A percentile compares a stretch with the other conserved stretches of the same genome.
phyloP scores from a whole-genome alignment of 2,113 vertebrate genomes.

The Podarcis raffonei region DNA sequence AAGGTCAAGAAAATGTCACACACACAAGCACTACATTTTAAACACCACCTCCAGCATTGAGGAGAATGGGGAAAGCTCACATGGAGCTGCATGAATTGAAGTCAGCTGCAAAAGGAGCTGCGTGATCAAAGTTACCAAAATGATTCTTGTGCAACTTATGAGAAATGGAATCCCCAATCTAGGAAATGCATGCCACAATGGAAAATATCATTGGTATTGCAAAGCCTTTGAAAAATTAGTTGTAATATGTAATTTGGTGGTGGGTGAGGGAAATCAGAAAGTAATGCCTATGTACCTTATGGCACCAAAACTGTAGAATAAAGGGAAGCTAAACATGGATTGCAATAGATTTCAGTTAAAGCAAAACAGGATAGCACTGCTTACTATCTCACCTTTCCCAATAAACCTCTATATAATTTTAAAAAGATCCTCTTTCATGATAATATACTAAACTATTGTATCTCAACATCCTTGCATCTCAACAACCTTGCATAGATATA shows the following conservation, averaged over 20 bases:
- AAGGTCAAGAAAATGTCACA: not conserved
- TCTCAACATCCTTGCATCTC: not conserved
- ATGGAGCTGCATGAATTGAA: not conserved
- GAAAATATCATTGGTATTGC: not conserved
- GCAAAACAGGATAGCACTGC: not conserved
- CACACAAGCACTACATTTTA: not conserved
- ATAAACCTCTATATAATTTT: not conserved
- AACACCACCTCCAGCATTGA: not conserved
- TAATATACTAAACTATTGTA: not conserved
- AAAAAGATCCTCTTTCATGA: not conserved
- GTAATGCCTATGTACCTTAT: not conserved
- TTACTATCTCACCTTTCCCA: not conserved
- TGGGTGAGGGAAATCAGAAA: not conserved
- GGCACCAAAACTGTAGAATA: not conserved
- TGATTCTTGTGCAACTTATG: not conserved
- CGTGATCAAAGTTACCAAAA: not conserved
- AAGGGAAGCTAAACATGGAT: not conserved
- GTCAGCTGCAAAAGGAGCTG: not conserved
- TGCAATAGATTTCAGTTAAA: not conserved
- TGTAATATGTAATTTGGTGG: not conserved
- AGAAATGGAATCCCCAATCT: not conserved
- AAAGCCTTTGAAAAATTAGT: not conserved
- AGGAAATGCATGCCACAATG: not conserved
- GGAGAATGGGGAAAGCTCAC: not conserved
- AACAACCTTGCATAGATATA: not conserved